Conservation (phyloP, 2,888 invertebrate genomes). For the Melinopterus prodromus region DNA sequence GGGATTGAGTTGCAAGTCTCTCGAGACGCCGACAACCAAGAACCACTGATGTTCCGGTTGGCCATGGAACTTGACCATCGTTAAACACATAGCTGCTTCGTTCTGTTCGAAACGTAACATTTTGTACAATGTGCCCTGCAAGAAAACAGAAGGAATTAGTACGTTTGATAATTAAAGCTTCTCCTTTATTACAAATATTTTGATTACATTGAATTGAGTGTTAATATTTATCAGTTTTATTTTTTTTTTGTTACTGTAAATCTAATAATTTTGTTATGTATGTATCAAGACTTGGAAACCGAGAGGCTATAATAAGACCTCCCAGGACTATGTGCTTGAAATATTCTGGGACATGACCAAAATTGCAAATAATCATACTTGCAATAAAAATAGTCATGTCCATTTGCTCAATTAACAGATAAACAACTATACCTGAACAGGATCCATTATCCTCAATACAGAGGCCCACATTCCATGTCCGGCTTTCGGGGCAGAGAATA, state of each 20-base stretch:
- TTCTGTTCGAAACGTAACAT: conserved; percentile 90
- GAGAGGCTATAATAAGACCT: conserved; percentile 30
- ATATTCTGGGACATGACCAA: conserved; percentile 14
- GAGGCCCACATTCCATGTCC: conserved; percentile 97
- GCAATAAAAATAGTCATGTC: conserved; percentile 17
- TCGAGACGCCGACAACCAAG: conserved; percentile 90
- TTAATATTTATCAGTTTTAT: background rate
- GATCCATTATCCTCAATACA: conserved; percentile 85
- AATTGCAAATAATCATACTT: conserved; percentile 13
- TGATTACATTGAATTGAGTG: background rate
- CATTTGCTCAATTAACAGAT: background rate
- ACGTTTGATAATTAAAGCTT: background rate
- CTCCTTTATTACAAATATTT: conserved; percentile 10
- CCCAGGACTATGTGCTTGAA: conserved; percentile 23
- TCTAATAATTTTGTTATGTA: conserved; percentile 11
- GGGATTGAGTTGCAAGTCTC: conserved; percentile 90
- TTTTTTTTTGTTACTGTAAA: conserved; percentile 13
- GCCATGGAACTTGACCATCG: conserved; percentile 65
- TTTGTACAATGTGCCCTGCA: conserved; percentile 75
- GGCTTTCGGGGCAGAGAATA: conserved; percentile 96
- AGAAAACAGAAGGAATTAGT: conserved; percentile 16
- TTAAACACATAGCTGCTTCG: conserved; percentile 92
- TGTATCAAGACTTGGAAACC: conserved; percentile 37
- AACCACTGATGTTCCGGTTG: conserved; percentile 61
- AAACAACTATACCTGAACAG: conserved; percentile 64